Evolutionary conservation across 1,140 invertebrate species (phyloP).

Genomic region (Caligus rogercresseyi): DNA sequence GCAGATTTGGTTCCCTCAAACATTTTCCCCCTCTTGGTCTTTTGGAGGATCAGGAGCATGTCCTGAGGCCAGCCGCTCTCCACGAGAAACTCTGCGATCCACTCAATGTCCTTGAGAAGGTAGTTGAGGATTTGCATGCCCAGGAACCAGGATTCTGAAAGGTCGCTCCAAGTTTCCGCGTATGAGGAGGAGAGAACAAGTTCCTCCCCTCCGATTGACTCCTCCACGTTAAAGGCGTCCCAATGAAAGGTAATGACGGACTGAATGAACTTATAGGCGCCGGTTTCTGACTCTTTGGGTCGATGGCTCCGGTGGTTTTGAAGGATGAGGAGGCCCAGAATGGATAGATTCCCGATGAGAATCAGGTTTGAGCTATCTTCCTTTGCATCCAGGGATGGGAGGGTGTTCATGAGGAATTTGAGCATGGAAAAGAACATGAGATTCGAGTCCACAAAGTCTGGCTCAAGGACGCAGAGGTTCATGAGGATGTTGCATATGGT

Average conservation of each 20-base stretch:
- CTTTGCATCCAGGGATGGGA: conserved; percentile 46
- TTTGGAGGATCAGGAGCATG: conserved; percentile 21
- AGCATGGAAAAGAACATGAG: conserved; percentile 37
- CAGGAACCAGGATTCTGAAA: conserved; percentile 77
- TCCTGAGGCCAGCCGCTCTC: conserved; percentile 25
- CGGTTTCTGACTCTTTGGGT: conserved; percentile 65
- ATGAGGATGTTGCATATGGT: conserved; percentile 77
- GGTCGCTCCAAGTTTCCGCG: conserved; percentile 65
- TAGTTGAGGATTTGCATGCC: conserved; percentile 76
- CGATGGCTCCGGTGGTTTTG: conserved; percentile 51
- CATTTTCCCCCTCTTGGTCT: conserved; percentile 17
- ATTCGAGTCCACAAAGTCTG: conserved; percentile 31
- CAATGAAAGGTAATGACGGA: conserved; percentile 70
- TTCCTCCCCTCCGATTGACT: conserved; percentile 56
- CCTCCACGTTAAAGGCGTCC: conserved; percentile 67
- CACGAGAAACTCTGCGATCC: conserved; percentile 24
- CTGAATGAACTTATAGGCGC: conserved; percentile 54
- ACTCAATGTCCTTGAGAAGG: conserved; percentile 39
- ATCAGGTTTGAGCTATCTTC: neutral
- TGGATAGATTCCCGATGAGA: conserved; percentile 48
- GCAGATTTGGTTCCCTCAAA: conserved; percentile 23
- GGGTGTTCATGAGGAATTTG: conserved; percentile 65
- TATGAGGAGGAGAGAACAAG: conserved; percentile 65
- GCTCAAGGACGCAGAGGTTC: conserved; percentile 72
- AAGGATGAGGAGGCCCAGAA: conserved; percentile 58